phyloP scores from a whole-genome alignment of 2,888 invertebrate species.

The Steinernema scapterisci region DNA sequence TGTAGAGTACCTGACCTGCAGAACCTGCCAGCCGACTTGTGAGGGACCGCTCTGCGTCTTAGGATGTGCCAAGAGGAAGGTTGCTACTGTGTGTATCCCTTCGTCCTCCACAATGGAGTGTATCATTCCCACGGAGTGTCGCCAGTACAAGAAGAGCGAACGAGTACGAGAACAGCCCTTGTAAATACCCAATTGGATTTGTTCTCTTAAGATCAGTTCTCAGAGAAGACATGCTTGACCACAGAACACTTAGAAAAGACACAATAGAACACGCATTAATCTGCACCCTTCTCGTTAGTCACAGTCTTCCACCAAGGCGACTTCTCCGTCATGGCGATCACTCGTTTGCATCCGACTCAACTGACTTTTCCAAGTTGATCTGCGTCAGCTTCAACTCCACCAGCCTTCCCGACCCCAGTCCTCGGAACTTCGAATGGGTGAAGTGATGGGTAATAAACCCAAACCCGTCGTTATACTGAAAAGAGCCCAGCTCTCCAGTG shows the following conservation, averaged over 20 bases:
- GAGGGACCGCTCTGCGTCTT: background rate
- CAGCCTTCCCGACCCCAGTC: conserved; percentile 10
- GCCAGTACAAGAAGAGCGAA: background rate
- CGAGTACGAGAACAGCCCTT: no score
- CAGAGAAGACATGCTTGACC: no score
- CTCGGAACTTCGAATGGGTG: conserved; percentile 23
- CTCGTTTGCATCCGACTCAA: conserved; percentile 35
- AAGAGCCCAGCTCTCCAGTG: conserved; percentile 28
- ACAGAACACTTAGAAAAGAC: background rate
- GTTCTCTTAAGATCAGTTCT: no score
- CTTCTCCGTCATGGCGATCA: conserved; percentile 17
- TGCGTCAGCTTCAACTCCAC: conserved; percentile 34
- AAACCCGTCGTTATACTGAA: conserved; percentile 36
- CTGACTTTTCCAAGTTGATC: conserved; percentile 30
- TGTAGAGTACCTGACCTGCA: background rate
- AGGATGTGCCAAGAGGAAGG: background rate
- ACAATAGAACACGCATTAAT: background rate
- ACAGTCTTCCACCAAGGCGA: conserved; percentile 30
- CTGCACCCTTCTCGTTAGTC: background rate
- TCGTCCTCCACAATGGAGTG: background rate
- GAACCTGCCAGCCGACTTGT: background rate
- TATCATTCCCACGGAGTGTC: background rate
- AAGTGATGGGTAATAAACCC: conserved; percentile 34
- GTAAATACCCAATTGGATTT: no score
- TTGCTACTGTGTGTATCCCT: background rate